These are phyloP conservation scores for Camponotus pennsylvanicus DNA, from an alignment of 1,140 invertebrate species.

Conservation along the genomic window DNA sequence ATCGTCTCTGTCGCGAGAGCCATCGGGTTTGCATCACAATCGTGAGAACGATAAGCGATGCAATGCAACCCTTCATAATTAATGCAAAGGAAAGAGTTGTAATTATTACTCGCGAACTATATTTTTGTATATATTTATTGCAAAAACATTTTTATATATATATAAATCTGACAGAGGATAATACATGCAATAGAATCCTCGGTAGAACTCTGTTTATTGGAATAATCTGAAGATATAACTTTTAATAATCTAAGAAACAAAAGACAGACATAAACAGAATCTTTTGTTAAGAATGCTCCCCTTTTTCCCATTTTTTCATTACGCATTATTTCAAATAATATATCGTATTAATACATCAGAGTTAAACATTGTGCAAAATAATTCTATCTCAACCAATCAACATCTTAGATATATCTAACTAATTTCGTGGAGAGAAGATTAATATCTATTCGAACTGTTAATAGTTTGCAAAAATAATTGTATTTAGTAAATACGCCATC, in stretches of 20 bases:
- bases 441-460: not conserved
- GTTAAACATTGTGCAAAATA: conserved; percentile 4
- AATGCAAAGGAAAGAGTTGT: conserved; percentile 25
- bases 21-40: conserved; percentile 50
- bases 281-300: not conserved
- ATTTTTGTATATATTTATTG: conserved; percentile 67
- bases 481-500: not conserved
- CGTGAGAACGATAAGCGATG: conserved; percentile 2
- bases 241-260: conserved; percentile 21
- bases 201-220: conserved; percentile 33
- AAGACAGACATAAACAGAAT: conserved; percentile 34
- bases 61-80: conserved; percentile 39
- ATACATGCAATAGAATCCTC: conserved; percentile 32
- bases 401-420: not conserved
- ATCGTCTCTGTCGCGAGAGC: conserved; percentile 42
- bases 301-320: not conserved
- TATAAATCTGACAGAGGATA: conserved; percentile 35
- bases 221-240: not conserved
- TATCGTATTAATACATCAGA: not conserved
- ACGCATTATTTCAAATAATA: conserved; percentile 13
- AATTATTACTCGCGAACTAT: conserved; percentile 48
- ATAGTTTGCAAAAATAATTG: not conserved
- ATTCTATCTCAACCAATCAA: conserved; percentile 49
- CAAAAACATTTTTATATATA: conserved; percentile 51
- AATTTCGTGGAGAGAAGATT: conserved; percentile 1